phyloP scores from a whole-genome alignment of 1,140 invertebrate species.

The Polypedilum pembai region DNA sequence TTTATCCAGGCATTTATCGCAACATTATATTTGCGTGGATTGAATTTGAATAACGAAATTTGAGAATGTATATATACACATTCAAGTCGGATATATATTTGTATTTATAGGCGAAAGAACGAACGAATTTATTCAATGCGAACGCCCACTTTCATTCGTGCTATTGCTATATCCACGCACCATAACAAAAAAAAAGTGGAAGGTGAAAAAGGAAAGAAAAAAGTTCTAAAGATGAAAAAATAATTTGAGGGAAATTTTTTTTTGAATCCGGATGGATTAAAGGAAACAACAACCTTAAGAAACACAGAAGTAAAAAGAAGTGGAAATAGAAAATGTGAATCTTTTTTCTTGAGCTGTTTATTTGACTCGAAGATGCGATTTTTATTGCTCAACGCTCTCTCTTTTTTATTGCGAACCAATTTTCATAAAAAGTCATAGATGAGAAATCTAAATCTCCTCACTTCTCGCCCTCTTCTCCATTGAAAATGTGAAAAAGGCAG shows the following conservation, averaged over 20 bases:
- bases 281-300: too few species aligned
- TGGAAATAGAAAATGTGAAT: background rate
- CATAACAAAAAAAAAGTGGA: too few species aligned
- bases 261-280: too few species aligned
- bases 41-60: conserved; percentile 19
- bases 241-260: too few species aligned
- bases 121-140: background rate
- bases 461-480: too few species aligned
- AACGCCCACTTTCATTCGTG: background rate
- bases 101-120: too few species aligned
- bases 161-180: background rate
- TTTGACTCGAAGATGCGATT: conserved; percentile 12
- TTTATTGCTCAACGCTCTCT: conserved; percentile 9
- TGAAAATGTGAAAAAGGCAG: background rate
- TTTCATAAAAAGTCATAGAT: conserved; percentile 18
- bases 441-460: too few species aligned
- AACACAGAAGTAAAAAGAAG: background rate
- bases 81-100: background rate
- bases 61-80: background rate
- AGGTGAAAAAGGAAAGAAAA: too few species aligned
- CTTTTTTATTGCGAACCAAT: conserved; percentile 18
- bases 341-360: conserved; percentile 9
- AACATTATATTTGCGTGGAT: background rate
- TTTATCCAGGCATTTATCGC: conserved; percentile 11
- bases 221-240: too few species aligned